Base-by-base conservation (phyloP, 2,888 invertebrate genomes). In the Drosophila infuscata region DNA sequence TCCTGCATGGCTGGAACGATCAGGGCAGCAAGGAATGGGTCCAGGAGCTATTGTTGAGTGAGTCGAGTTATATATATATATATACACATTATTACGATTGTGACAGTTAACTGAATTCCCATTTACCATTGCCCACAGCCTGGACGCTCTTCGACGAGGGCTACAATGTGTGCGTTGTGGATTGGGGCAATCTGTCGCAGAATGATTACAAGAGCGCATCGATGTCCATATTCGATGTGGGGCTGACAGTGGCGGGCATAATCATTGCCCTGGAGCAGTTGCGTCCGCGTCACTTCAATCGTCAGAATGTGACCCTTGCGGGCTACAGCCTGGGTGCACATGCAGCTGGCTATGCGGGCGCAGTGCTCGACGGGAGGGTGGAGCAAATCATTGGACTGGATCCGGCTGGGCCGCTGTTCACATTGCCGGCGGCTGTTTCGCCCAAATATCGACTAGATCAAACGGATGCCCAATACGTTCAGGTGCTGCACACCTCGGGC, bases 371-470 rank as follows among this genome's bases (percentile, higher is more conserved):
- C 30, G 91, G 93, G 0, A 68, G 89, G 67, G 76, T 93, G 52
- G 92, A 92, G 69, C 92, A 93, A 76, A 93, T 93, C 63, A 93
- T 93, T 68, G 93, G 93, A 9, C 79, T 93, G 57, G 93, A 93
- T 90, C 93, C 93, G 51, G 93, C 93, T 3, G 93, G 92, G 11
- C 93, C 93, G 12, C 77, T 93, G 9, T 93, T 93, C 68, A 91
- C 92, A 0, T 59, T 92, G 71, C 93, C 93, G 2, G 83, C 91
- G 1, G 91, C 87, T 20, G 92, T 93, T 12, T 83, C 92, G 20
- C 53, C 88, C 29, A 78, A 89, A 57, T 92, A 91, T 65, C 90
- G 92, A 2, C 62, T 93, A 33, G 93, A 93, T 63, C 66, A 79
- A 43, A 88, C 81, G 0, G 93, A 93, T 79, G 93, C 91, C 32